Conservation (phyloP, 2,888 invertebrate species). For the Drosophila infuscata region DNA sequence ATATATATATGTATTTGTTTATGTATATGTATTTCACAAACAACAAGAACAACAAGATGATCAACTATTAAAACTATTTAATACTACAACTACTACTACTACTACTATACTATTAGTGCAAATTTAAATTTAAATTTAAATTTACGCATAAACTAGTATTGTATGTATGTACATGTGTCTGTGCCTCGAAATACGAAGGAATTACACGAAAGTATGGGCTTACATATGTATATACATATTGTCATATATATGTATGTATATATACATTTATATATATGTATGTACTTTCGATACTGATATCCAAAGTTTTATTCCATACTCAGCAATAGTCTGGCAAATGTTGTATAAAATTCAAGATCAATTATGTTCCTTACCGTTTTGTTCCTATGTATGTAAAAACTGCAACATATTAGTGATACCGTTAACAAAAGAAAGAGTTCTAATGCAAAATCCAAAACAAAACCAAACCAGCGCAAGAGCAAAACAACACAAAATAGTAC, state of each 20-base stretch:
- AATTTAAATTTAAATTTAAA: constrained; percentile 21
- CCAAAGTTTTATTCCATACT: constrained; percentile 49
- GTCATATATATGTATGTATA: constrained; percentile 12
- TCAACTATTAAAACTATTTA: constrained; percentile 40
- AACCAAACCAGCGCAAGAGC: constrained; percentile 22
- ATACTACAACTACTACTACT: constrained; percentile 32
- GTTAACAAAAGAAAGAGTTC: constrained; percentile 58
- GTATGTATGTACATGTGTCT: constrained; percentile 13
- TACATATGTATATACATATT: constrained; percentile 1
- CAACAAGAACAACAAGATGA: constrained; percentile 13
- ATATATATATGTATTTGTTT: neutral
- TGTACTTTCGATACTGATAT: constrained; percentile 24
- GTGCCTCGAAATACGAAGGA: neutral
- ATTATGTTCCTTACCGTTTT: constrained; percentile 80
- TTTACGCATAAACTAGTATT: constrained; percentile 42
- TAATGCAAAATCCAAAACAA: constrained; percentile 40
- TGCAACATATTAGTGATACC: constrained; percentile 75
- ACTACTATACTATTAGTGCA: constrained; percentile 43
- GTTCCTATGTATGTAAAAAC: constrained; percentile 70
- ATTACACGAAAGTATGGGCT: neutral
- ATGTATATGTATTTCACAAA: constrained; percentile 17
- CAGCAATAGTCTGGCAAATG: constrained; percentile 75
- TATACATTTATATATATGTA: neutral
- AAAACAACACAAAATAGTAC: constrained; percentile 56
- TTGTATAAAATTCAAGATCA: constrained; percentile 75